A percentile compares a stretch with the other conserved stretches of the same genome.
Evolutionary conservation across 2,888 invertebrate genomes (phyloP).

Genomic region (Cordilura impudica): DNA sequence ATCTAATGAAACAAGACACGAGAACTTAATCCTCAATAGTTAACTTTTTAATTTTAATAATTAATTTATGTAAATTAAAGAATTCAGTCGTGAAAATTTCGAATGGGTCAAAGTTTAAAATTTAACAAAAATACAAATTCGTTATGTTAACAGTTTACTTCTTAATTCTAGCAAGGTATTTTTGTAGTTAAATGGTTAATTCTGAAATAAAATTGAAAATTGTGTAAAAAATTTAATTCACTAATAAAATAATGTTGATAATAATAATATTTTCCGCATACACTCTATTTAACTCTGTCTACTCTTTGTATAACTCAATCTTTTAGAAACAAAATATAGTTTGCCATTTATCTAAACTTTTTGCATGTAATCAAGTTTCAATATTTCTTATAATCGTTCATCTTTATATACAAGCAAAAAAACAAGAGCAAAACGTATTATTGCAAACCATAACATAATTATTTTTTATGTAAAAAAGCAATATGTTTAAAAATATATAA

Average conservation of each 20-base stretch:
- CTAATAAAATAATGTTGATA: background rate
- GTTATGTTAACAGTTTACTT: too few species aligned
- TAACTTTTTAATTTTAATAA: too few species aligned
- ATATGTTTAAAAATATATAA: constrained; percentile 19
- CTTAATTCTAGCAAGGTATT: too few species aligned
- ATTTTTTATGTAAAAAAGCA: constrained; percentile 25
- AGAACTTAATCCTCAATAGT: too few species aligned
- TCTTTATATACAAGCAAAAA: background rate
- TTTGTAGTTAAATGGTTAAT: too few species aligned
- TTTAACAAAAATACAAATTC: too few species aligned
- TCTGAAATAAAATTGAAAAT: background rate
- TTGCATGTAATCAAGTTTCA: background rate
- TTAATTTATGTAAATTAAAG: too few species aligned
- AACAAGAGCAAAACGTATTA: constrained; percentile 11
- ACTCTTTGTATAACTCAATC: background rate
- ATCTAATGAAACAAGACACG: too few species aligned
- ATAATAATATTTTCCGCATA: background rate
- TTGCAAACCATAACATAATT: background rate
- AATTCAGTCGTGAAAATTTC: too few species aligned
- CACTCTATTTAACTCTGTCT: background rate
- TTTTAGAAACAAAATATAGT: background rate
- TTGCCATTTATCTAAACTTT: background rate
- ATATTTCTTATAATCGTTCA: background rate
- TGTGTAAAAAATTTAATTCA: background rate
- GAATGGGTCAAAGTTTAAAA: too few species aligned